Conservation (phyloP, 1,140 invertebrate genomes). For the Probaryconus sp. region DNA sequence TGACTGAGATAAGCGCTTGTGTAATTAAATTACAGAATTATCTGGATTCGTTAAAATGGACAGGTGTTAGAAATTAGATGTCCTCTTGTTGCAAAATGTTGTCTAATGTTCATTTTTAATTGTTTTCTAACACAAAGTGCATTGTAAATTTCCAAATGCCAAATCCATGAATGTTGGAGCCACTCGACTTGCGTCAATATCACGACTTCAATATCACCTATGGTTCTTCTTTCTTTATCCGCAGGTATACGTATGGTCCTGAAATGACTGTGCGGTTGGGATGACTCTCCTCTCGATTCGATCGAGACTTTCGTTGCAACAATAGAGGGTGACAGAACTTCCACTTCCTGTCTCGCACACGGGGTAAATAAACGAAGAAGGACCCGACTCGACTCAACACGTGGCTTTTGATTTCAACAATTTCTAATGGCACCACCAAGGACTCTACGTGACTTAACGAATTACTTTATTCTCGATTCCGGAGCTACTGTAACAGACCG, state of each 20-base stretch:
- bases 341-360: constrained; percentile 35
- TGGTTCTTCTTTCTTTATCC: too few relatives aligned
- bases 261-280: constrained; percentile 1
- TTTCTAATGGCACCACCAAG: too few relatives aligned
- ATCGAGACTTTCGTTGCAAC: constrained; percentile 14
- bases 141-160: too few relatives aligned
- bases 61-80: constrained; percentile 29
- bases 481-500: constrained; percentile 3
- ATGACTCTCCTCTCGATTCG: constrained; percentile 32
- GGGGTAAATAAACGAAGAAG: constrained; percentile 15
- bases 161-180: constrained; percentile 18
- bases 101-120: too few relatives aligned
- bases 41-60: constrained; percentile 38
- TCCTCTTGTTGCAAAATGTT: background rate
- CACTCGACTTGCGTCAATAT: constrained; percentile 57
- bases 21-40: constrained; percentile 24
- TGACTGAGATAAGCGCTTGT: constrained; percentile 6
- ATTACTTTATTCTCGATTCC: constrained; percentile 4
- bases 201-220: constrained; percentile 35
- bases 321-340: constrained; percentile 28
- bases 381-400: background rate
- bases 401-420: constrained; percentile 1
- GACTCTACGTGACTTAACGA: constrained; percentile 7
- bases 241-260: too few relatives aligned
- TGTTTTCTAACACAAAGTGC: too few relatives aligned